phyloP scores from a whole-genome alignment of 2,888 invertebrate genomes.

The Hetaerina titia region DNA sequence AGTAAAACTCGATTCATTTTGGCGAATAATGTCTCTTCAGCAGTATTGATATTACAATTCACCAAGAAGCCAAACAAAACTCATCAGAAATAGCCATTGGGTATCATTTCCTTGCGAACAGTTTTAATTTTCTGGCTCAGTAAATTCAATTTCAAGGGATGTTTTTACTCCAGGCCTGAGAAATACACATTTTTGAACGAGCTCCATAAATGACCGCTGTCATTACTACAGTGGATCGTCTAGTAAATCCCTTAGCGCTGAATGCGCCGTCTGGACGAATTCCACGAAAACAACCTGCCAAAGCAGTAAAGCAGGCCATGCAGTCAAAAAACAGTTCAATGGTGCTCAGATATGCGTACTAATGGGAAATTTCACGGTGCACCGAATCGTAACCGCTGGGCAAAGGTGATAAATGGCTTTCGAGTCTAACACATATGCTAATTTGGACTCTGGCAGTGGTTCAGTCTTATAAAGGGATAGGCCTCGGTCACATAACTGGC shows the following conservation, averaged over 20 bases:
- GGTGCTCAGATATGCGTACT: background rate
- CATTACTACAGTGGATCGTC: background rate
- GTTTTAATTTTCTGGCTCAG: background rate
- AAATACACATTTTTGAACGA: background rate
- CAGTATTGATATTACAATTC: too few relatives aligned
- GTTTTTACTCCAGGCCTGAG: background rate
- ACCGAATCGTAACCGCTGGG: constrained; percentile 4
- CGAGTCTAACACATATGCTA: constrained; percentile 39
- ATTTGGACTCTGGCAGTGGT: constrained; percentile 14
- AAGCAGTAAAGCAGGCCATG: background rate
- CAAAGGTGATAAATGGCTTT: constrained; percentile 46
- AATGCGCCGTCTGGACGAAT: background rate
- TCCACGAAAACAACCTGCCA: background rate
- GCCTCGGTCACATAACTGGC: background rate
- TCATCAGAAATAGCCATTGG: too few relatives aligned
- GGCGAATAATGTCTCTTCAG: too few relatives aligned
- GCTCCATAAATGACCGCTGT: background rate
- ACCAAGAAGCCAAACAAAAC: too few relatives aligned
- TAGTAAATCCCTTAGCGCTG: background rate
- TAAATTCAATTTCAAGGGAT: background rate
- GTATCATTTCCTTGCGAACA: background rate
- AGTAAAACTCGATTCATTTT: too few relatives aligned
- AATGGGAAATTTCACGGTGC: constrained; percentile 57
- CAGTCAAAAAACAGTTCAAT: constrained; percentile 16
- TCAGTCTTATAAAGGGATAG: background rate